phyloP scores from a whole-genome alignment of 1,140 invertebrate species.

The Apis florea region DNA sequence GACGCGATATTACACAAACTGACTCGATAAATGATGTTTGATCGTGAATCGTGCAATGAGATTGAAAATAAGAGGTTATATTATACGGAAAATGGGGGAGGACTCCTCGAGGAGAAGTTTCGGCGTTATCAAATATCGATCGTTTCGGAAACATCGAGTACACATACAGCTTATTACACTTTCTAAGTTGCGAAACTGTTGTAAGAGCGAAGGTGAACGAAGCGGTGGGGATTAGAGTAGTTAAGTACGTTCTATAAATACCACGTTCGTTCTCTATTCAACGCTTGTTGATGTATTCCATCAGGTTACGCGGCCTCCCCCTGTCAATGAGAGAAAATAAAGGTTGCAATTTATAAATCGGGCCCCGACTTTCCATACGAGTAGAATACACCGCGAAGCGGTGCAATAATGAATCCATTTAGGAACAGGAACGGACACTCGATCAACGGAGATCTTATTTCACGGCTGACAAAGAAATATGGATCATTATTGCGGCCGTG shows the following conservation, averaged over 20 bases:
- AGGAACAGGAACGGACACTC: conserved; percentile 18
- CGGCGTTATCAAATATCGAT: neutral
- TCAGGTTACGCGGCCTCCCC: conserved; percentile 7
- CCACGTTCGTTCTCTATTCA: conserved; percentile 28
- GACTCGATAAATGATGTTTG: neutral
- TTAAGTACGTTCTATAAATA: conserved; percentile 30
- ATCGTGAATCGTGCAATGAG: too few species aligned
- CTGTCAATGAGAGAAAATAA: neutral
- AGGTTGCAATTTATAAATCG: conserved; percentile 10
- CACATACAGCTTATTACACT: neutral
- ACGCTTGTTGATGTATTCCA: conserved; percentile 20
- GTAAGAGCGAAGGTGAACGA: neutral
- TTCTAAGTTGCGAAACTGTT: conserved; percentile 6
- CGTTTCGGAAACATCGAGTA: neutral
- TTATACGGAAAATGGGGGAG: neutral
- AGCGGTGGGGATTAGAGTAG: neutral
- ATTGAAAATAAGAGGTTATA: neutral
- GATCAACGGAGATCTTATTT: conserved; percentile 26
- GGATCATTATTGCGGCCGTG: conserved; percentile 19
- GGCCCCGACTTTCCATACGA: neutral
- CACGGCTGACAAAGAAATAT: conserved; percentile 23
- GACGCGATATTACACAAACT: neutral
- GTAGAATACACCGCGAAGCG: neutral
- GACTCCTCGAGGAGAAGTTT: neutral
- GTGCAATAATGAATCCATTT: conserved; percentile 32